Evolutionary conservation across 2,113 vertebrate genomes (phyloP).

Genomic region (Probosciger aterrimus): DNA sequence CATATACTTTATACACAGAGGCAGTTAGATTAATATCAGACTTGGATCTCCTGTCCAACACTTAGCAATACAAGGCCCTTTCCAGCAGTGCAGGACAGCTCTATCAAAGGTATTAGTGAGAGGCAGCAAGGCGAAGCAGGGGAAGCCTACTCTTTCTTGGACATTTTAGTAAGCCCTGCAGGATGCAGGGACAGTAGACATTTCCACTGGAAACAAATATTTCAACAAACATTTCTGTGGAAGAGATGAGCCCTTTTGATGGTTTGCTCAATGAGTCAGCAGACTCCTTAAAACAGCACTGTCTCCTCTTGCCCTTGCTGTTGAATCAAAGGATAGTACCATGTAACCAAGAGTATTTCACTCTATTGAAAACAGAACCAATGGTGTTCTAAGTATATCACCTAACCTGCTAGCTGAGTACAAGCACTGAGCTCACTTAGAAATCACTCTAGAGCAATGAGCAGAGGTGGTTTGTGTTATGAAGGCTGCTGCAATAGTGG

Average conservation of each 20-base stretch:
- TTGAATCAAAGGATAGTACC: neutral
- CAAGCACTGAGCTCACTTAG: neutral
- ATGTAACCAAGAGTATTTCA: neutral
- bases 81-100: neutral
- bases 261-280: neutral
- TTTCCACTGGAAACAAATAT: neutral
- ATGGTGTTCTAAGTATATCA: neutral
- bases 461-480: neutral
- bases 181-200: neutral
- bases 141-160: neutral
- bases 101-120: neutral
- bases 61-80: neutral
- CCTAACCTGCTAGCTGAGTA: neutral
- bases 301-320: neutral
- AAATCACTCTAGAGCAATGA: fast-evolving
- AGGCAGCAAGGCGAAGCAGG: neutral
- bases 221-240: neutral
- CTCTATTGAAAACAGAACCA: neutral
- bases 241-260: neutral
- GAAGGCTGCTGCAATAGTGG: neutral
- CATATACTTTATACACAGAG: neutral
- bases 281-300: neutral
- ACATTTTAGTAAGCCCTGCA: neutral
- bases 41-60: neutral
- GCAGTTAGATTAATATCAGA: neutral